phyloP scores from a whole-genome alignment of 2,888 invertebrate species.

The Chalcosyrphus nemorum region DNA sequence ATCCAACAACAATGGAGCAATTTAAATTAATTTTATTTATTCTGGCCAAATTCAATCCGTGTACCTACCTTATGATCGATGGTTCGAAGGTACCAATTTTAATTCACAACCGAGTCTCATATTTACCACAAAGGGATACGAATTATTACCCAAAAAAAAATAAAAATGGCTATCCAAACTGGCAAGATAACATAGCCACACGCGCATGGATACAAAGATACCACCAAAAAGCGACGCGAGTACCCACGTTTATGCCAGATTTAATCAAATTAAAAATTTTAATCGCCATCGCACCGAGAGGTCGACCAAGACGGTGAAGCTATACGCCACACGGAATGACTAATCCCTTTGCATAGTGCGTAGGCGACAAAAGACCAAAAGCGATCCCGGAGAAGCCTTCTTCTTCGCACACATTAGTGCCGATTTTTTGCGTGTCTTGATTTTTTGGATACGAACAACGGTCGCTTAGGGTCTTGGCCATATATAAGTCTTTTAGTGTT shows the following conservation, averaged over 20 bases:
- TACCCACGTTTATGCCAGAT: constrained; percentile 63
- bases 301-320: constrained; percentile 2
- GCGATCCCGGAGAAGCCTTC: constrained; percentile 22
- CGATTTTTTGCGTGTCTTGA: constrained; percentile 29
- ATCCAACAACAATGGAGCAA: constrained; percentile 32
- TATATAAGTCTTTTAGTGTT: constrained; percentile 18
- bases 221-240: constrained; percentile 31
- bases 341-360: constrained; percentile 56
- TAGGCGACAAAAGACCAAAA: constrained; percentile 51
- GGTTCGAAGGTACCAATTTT: constrained; percentile 10
- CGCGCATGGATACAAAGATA: constrained; percentile 21
- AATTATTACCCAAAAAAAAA: neutral
- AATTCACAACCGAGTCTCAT: neutral
- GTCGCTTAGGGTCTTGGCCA: neutral
- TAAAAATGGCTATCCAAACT: neutral
- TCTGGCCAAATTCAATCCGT: constrained; percentile 5
- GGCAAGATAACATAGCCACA: constrained; percentile 37
- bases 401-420: neutral
- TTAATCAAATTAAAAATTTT: constrained; percentile 63
- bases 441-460: constrained; percentile 21
- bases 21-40: constrained; percentile 53
- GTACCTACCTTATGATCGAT: constrained; percentile 36
- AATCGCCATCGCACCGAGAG: constrained; percentile 42
- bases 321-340: constrained; percentile 34
- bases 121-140: constrained; percentile 4